These are phyloP conservation scores for Andrena hattorfiana DNA, from an alignment of 2,888 invertebrate species.

Conservation along the genomic window DNA sequence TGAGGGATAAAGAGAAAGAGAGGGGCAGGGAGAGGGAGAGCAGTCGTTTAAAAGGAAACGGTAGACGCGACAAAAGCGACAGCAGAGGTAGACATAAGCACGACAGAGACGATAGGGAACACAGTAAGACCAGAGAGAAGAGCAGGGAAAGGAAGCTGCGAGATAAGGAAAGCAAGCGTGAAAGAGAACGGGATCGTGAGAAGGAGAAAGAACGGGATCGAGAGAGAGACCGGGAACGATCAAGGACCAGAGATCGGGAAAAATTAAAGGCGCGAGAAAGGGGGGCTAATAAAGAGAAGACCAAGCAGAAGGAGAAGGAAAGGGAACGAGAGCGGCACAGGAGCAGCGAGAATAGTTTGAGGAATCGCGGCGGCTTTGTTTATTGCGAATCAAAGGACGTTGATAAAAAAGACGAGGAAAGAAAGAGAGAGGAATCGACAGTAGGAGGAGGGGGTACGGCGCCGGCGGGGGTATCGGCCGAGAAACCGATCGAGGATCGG, in stretches of 20 bases:
- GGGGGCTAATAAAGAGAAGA: conserved; percentile 72
- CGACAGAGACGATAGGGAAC: conserved; percentile 74
- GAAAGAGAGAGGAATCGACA: conserved; percentile 65
- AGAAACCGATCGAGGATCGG: conserved; percentile 85
- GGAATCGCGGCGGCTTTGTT: conserved; percentile 60
- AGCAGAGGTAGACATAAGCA: conserved; percentile 74
- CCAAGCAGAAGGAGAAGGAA: conserved; percentile 60
- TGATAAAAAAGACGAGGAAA: conserved; percentile 73
- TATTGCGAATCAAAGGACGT: conserved; percentile 72
- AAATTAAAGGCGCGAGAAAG: conserved; percentile 69
- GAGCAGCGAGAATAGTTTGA: conserved; percentile 65
- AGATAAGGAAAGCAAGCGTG: conserved; percentile 76
- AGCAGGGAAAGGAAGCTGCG: conserved; percentile 77
- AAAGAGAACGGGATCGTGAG: conserved; percentile 73
- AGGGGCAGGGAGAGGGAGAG: conserved; percentile 12
- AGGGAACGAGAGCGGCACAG: conserved; percentile 72
- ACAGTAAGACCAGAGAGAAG: conserved; percentile 75
- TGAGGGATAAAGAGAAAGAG: conserved; percentile 27
- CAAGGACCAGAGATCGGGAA: conserved; percentile 59
- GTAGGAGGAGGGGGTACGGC: background rate
- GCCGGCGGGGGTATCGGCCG: conserved; percentile 27
- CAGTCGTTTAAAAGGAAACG: conserved; percentile 32
- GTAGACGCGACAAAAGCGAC: conserved; percentile 70
- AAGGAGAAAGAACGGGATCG: conserved; percentile 70
- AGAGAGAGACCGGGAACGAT: conserved; percentile 68